Conservation (phyloP, 2,113 vertebrate genomes). For the Gracilinanus agilis region DNA sequence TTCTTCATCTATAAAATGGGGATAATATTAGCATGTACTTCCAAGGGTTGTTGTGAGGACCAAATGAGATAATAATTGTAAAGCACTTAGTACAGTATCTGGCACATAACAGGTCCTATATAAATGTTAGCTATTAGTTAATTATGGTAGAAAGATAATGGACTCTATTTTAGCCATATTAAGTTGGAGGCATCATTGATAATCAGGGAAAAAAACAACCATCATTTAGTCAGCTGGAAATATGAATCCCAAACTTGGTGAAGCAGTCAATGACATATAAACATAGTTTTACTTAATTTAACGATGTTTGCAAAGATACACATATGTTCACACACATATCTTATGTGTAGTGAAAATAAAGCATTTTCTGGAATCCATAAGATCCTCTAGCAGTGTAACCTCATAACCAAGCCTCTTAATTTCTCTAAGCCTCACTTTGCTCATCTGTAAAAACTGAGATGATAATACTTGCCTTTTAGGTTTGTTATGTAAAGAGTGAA, state of each 20-base stretch:
- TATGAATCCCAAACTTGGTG: background rate
- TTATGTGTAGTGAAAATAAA: background rate
- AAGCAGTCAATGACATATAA: background rate
- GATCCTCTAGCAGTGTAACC: background rate
- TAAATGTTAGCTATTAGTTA: background rate
- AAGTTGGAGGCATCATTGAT: background rate
- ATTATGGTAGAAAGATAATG: background rate
- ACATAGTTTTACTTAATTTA: background rate
- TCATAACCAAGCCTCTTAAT: background rate
- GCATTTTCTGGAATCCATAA: background rate
- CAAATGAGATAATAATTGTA: background rate
- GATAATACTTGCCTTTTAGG: background rate
- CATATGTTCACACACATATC: background rate
- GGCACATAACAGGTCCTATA: background rate
- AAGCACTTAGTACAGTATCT: background rate
- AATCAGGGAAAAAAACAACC: background rate
- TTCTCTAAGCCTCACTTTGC: background rate
- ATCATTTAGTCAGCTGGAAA: background rate
- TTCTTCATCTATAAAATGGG: background rate
- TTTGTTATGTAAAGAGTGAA: background rate
- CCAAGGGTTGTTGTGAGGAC: background rate
- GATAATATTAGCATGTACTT: background rate
- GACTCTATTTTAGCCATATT: background rate
- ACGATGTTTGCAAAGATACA: background rate
- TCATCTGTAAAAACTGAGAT: background rate